Evolutionary conservation across 2,113 vertebrate genomes (phyloP).

Genomic region (Myiozetetes cayanensis): DNA sequence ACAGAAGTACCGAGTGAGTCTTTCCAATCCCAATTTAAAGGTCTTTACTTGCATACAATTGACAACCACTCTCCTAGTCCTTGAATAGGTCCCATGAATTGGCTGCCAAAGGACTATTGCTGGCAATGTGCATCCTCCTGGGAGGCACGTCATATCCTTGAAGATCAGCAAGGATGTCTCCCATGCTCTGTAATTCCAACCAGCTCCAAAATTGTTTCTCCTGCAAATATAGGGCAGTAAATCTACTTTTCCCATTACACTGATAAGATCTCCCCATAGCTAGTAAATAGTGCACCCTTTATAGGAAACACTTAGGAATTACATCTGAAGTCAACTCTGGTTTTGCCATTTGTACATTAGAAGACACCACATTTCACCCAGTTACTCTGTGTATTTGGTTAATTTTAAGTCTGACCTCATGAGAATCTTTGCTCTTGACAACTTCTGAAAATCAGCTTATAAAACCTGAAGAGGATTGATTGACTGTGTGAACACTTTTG

Average conservation of each 20-base stretch:
- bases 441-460: neutral
- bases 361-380: neutral
- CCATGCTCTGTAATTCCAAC: neutral
- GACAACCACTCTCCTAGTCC: neutral
- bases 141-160: neutral
- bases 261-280: neutral
- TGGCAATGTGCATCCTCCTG: neutral
- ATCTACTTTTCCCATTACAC: neutral
- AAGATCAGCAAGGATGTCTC: neutral
- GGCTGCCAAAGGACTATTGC: neutral
- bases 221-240: neutral
- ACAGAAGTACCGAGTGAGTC: neutral
- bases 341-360: neutral
- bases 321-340: neutral
- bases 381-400: neutral
- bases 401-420: neutral
- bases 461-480: neutral
- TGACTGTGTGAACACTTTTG: neutral
- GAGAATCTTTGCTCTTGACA: neutral
- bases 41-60: neutral
- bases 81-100: neutral
- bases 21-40: neutral
- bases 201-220: neutral
- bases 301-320: neutral
- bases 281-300: neutral